These are phyloP conservation scores for Cichlasoma orientale DNA, from an alignment of 2,797 vertebrate genomes.

Conservation along the genomic window DNA sequence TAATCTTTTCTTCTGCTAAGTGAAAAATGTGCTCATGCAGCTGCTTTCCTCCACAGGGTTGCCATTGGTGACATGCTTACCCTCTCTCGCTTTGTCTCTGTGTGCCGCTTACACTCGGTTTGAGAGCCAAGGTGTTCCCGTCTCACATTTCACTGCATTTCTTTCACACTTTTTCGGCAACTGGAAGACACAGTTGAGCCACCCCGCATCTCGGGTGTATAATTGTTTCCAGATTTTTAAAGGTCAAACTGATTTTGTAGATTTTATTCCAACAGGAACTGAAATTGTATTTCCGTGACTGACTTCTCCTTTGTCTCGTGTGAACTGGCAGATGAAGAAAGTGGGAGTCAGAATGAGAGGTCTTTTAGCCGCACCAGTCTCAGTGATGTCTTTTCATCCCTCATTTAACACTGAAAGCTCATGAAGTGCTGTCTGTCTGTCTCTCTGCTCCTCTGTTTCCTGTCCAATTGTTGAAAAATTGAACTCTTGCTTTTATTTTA, in stretches of 20 bases:
- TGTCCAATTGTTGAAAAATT: not conserved
- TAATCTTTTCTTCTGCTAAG: not conserved
- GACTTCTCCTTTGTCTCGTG: not conserved
- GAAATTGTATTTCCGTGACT: not conserved
- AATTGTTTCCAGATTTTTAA: not conserved
- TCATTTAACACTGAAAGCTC: slow-evolving; percentile 44
- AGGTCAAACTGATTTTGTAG: not conserved
- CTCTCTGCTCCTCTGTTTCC: not conserved
- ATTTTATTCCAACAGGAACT: not conserved
- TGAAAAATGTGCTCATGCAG: not conserved
- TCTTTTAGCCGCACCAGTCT: not conserved
- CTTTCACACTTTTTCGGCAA: not conserved
- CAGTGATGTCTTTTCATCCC: slow-evolving; percentile 18
- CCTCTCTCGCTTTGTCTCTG: not conserved
- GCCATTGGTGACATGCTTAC: slow-evolving; percentile 38
- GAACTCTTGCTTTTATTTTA: not conserved
- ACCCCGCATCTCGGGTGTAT: not conserved
- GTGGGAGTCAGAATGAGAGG: not conserved
- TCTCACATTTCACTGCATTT: not conserved
- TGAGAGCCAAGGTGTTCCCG: slow-evolving; percentile 14
- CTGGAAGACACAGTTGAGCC: not conserved
- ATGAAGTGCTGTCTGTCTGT: not conserved
- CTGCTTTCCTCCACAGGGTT: slow-evolving; percentile 25
- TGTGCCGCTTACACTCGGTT: not conserved
- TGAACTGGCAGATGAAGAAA: slow-evolving; percentile 11